A percentile compares a stretch with the other conserved stretches of the same genome.
These are phyloP conservation scores for Microplitis mediator DNA, from an alignment of 1,140 invertebrate species.

Conservation along the genomic window DNA sequence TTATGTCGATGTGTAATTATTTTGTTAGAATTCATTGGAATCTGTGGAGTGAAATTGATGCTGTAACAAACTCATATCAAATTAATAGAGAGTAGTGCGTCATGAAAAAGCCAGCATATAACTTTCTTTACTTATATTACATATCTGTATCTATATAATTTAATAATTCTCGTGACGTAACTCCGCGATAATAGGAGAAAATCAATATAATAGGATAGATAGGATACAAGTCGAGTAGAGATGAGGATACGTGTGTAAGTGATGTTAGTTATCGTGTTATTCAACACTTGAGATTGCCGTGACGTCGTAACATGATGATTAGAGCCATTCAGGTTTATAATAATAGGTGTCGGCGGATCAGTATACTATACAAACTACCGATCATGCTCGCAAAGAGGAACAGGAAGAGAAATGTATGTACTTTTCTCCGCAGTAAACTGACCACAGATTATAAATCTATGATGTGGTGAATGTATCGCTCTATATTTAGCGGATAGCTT, in stretches of 20 bases:
- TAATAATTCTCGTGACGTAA: too few relatives aligned
- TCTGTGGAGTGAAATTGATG: constrained; percentile 1
- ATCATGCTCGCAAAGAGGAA: not conserved
- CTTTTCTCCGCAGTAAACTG: not conserved
- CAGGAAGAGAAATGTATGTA: constrained; percentile 12
- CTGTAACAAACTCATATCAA: constrained; percentile 5
- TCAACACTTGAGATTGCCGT: constrained; percentile 2
- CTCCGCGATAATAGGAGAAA: too few relatives aligned
- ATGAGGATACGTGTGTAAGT: not conserved
- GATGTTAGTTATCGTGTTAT: not conserved
- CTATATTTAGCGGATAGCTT: not conserved
- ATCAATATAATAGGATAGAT: too few relatives aligned
- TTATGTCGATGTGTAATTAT: not conserved
- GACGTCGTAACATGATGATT: constrained; percentile 16
- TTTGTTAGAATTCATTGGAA: not conserved
- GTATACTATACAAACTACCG: not conserved
- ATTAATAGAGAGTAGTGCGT: not conserved
- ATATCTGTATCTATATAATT: too few relatives aligned
- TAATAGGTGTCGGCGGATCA: not conserved
- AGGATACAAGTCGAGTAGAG: too few relatives aligned
- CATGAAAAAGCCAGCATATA: not conserved
- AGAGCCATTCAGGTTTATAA: not conserved
- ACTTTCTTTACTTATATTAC: not conserved
- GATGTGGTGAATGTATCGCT: not conserved
- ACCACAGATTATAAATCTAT: not conserved